Base-by-base conservation (phyloP, 30 jellyfish, hydroid and myxozoan genomes). In the Turritopsis rubra region DNA sequence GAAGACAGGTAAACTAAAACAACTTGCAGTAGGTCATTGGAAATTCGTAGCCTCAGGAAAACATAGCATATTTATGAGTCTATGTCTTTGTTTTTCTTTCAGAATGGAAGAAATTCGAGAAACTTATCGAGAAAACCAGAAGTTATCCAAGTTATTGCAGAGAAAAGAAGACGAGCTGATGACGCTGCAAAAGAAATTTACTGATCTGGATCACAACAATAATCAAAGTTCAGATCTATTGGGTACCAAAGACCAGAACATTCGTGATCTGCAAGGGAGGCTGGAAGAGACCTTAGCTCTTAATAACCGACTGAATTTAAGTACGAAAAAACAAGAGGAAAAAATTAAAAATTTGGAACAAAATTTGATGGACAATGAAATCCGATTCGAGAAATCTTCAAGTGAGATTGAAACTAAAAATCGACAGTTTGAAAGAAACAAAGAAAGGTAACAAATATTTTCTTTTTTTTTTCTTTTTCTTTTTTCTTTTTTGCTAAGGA, bases 1-100 rank as follows among this genome's bases (percentile, higher is more conserved):
- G 99, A 88, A 79, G 89, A 91, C 71, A 88, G 99, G 99, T 93
- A n/a, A n/a, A n/a, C n/a, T n/a, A n/a, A n/a, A n/a, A n/a, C n/a
- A n/a, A n/a, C n/a, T n/a, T n/a, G n/a, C n/a, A n/a, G n/a, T n/a
- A n/a, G n/a, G n/a, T n/a, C n/a, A n/a, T n/a, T n/a, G n/a, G n/a
- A n/a, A n/a, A n/a, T n/a, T n/a, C n/a, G n/a, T n/a, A n/a, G n/a
- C n/a, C n/a, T n/a, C n/a, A n/a, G n/a, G n/a, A n/a, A n/a, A n/a
- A n/a, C n/a, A n/a, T n/a, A n/a, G n/a, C n/a, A n/a, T n/a, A n/a
- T n/a, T n/a, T n/a, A 52, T 13, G 71, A 13, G 26, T 28, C 30
- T 52, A 13, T 79, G 60, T 41, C 60, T 41, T n/a, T n/a, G n/a
- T n/a, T n/a, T n/a, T 53, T 52, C 31, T 79, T 73, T 71, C 83